Evolutionary conservation across 2,113 vertebrate species (phyloP).

Genomic region (Bambusicola thoracicus): DNA sequence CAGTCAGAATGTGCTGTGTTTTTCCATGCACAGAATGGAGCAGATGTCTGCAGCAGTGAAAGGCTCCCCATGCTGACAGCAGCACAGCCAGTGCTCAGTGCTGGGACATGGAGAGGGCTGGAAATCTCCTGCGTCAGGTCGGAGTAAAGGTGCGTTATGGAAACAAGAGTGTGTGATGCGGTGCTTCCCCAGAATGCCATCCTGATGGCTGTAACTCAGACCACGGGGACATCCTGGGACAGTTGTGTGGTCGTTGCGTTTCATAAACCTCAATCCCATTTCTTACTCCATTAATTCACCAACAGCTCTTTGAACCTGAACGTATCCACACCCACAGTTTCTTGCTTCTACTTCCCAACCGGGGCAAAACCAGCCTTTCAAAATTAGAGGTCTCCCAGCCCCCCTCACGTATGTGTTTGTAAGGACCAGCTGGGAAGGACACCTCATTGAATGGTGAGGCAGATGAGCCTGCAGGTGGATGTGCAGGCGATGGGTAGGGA

Average conservation of each 20-base stretch:
- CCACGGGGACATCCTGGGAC: no score
- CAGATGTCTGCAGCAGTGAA: background rate
- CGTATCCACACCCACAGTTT: background rate
- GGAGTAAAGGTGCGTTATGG: background rate
- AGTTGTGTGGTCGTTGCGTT: background rate
- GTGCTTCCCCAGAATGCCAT: no score
- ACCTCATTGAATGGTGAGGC: background rate
- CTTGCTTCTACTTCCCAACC: background rate
- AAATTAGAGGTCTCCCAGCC: background rate
- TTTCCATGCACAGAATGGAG: background rate
- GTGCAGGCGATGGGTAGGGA: background rate
- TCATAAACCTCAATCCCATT: background rate
- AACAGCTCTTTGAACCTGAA: background rate
- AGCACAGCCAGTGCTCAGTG: no score
- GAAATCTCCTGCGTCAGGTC: background rate
- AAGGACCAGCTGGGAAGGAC: background rate
- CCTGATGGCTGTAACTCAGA: background rate
- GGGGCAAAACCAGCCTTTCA: background rate
- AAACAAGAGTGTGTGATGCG: background rate
- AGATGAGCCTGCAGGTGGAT: background rate
- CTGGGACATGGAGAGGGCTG: background rate
- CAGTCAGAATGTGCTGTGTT: background rate
- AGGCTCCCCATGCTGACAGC: background rate
- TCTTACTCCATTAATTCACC: background rate
- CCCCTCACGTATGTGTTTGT: accelerated